Percentiles rank a stretch among this genome's conserved stretches.
These are phyloP conservation scores for Mechanitis messenoides DNA, from an alignment of 2,888 invertebrate genomes.

Conservation along the genomic window DNA sequence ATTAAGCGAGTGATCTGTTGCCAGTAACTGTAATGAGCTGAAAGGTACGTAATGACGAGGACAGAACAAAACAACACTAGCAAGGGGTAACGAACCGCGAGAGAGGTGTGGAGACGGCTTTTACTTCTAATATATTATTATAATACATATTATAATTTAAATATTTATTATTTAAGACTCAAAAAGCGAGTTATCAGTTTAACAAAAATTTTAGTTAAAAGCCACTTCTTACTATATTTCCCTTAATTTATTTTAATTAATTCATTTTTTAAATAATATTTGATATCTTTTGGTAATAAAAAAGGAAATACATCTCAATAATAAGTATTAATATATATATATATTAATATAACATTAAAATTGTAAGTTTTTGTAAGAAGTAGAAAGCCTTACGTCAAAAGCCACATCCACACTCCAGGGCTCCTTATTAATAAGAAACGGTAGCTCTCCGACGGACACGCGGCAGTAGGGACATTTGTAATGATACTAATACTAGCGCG, in stretches of 20 bases:
- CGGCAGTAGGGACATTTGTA: conserved; percentile 70
- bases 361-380: too few species aligned
- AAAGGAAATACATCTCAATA: background rate
- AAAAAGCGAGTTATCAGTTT: too few species aligned
- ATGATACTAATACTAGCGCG: conserved; percentile 75
- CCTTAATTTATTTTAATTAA: too few species aligned
- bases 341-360: background rate
- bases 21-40: conserved; percentile 73
- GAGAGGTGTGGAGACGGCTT: conserved; percentile 43
- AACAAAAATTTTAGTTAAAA: too few species aligned
- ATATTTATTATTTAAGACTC: too few species aligned
- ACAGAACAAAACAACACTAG: conserved; percentile 71
- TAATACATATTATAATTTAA: too few species aligned
- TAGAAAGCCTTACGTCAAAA: conserved; percentile 20
- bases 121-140: background rate
- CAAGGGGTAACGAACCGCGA: conserved; percentile 55
- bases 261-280: too few species aligned
- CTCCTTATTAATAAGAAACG: conserved; percentile 72
- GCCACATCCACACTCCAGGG: conserved; percentile 46
- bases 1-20: conserved; percentile 75
- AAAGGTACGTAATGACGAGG: conserved; percentile 70
- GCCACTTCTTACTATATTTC: too few species aligned
- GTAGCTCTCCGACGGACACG: conserved; percentile 59
- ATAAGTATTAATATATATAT: background rate
- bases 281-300: too few species aligned